Percentiles rank a stretch among this genome's conserved stretches.
These are phyloP conservation scores for Pteria penguin DNA, from an alignment of 2,888 invertebrate species.

Conservation along the genomic window DNA sequence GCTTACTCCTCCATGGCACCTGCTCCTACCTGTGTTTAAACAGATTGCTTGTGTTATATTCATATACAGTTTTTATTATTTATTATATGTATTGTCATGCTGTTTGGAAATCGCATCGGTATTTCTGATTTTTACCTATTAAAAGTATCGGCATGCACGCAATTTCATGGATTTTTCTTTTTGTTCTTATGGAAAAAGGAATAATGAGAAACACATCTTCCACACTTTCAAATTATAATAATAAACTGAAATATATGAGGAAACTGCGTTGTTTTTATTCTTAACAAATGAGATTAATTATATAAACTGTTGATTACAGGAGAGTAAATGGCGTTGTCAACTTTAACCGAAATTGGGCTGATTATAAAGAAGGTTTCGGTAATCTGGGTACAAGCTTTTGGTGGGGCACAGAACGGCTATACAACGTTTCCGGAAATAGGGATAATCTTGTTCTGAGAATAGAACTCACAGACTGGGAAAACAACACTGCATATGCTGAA, in stretches of 20 bases:
- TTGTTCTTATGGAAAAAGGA: no score
- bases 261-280: neutral
- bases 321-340: constrained; percentile 12
- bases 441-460: constrained; percentile 25
- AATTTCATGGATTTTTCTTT: no score
- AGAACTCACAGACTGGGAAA: constrained; percentile 38
- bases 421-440: constrained; percentile 16
- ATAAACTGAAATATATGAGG: neutral
- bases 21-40: no score
- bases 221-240: neutral
- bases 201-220: neutral
- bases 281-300: neutral
- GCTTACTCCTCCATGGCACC: no score
- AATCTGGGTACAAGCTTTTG: constrained; percentile 28
- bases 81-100: no score
- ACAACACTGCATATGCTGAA: constrained; percentile 37
- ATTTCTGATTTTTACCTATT: no score
- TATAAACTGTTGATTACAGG: constrained; percentile 4
- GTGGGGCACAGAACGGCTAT: constrained; percentile 36
- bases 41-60: no score
- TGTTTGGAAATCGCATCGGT: no score
- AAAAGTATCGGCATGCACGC: no score
- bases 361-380: constrained; percentile 39
- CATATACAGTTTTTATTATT: no score
- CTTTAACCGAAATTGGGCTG: constrained; percentile 40